A percentile compares a stretch with the other conserved stretches of the same genome.
phyloP scores from a whole-genome alignment of 2,888 invertebrate species.

The Alcis repandata region DNA sequence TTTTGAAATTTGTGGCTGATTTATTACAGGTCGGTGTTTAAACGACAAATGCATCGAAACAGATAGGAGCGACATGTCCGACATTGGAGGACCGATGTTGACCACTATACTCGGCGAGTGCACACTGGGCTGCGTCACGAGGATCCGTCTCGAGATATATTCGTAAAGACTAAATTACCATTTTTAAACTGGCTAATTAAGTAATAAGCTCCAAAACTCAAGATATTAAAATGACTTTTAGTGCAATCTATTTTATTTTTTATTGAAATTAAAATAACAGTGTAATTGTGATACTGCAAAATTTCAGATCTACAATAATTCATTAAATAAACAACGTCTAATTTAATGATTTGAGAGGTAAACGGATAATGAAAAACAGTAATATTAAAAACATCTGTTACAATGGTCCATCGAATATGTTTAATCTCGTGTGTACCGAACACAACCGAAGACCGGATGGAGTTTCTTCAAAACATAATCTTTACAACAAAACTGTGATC shows the following conservation, averaged over 20 bases:
- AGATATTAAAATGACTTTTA: background rate
- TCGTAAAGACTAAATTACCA: background rate
- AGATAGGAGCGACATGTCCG: slow-evolving; percentile 86
- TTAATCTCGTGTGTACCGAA: slow-evolving; percentile 61
- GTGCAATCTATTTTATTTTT: no score
- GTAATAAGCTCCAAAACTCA: background rate
- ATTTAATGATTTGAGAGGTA: background rate
- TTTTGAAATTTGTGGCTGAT: slow-evolving; percentile 70
- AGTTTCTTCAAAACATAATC: slow-evolving; percentile 84
- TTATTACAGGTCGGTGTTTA: slow-evolving; percentile 87
- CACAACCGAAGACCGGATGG: slow-evolving; percentile 79
- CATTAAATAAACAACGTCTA: no score
- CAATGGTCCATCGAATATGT: slow-evolving; percentile 18
- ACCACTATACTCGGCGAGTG: slow-evolving; percentile 69
- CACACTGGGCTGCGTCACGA: slow-evolving; percentile 59
- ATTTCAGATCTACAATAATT: no score
- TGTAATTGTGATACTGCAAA: no score
- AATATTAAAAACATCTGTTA: background rate
- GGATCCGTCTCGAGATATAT: slow-evolving; percentile 35
- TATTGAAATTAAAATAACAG: no score
- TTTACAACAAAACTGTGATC: slow-evolving; percentile 85
- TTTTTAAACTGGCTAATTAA: background rate
- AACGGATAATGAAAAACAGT: background rate
- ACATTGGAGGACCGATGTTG: slow-evolving; percentile 85
- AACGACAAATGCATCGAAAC: slow-evolving; percentile 87